Conservation (phyloP, 2,113 vertebrate genomes). For the Albula goreensis region DNA sequence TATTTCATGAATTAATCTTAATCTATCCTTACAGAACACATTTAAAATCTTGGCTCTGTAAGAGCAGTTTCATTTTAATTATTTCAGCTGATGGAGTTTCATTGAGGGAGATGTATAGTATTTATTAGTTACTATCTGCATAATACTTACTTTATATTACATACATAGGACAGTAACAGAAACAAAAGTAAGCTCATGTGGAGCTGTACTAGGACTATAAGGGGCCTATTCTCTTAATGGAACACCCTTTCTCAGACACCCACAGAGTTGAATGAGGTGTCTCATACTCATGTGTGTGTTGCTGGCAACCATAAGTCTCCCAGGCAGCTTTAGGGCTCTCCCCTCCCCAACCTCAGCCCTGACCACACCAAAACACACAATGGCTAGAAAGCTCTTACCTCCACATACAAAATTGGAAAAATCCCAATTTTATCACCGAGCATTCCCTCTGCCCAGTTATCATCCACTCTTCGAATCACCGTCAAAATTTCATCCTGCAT, state of each 20-base stretch:
- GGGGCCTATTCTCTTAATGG: constrained; percentile 27
- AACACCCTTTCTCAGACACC: constrained; percentile 12
- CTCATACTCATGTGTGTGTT: constrained; percentile 8
- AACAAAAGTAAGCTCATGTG: neutral
- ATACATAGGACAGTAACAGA: no score
- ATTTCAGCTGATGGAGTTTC: no score
- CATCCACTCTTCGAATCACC: constrained; percentile 95
- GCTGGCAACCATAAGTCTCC: constrained; percentile 11
- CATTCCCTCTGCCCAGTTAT: constrained; percentile 99
- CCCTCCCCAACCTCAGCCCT: neutral
- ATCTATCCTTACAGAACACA: no score
- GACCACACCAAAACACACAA: neutral
- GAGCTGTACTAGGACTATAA: neutral
- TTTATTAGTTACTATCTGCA: no score
- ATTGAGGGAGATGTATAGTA: no score
- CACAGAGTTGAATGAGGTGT: neutral
- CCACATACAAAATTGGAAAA: constrained; percentile 95
- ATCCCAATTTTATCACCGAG: constrained; percentile 97
- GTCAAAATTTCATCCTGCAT: constrained; percentile 94
- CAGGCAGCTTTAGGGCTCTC: constrained; percentile 21
- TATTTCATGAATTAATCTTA: neutral
- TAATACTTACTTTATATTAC: no score
- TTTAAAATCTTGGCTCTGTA: no score
- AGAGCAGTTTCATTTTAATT: no score
- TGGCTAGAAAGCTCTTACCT: constrained; percentile 72